Percentiles rank a stretch among this genome's conserved stretches.
Conservation (phyloP, 2,888 invertebrate species). For the Agrilus cyanescens region DNA sequence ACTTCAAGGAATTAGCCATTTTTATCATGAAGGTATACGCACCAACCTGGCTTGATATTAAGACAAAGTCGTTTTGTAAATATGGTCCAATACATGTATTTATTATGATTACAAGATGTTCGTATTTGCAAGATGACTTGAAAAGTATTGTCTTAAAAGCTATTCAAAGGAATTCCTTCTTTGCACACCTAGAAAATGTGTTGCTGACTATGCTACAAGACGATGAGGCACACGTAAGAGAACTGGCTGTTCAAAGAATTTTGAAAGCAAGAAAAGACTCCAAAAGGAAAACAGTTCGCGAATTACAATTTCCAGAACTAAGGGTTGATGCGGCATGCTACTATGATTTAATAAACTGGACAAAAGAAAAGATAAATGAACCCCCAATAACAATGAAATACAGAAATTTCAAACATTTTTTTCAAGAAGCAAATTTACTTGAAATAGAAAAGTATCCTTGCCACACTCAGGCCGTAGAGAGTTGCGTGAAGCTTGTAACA, state of each 20-base stretch:
- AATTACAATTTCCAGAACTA: slow-evolving; percentile 1
- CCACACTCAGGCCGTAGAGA: no score
- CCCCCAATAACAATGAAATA: slow-evolving; percentile 2
- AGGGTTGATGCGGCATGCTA: background rate
- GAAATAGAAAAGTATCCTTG: no score
- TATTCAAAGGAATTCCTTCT: no score
- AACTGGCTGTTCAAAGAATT: slow-evolving; percentile 1
- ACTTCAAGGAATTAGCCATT: no score
- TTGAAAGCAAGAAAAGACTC: background rate
- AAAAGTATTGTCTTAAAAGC: no score
- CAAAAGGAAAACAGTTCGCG: background rate
- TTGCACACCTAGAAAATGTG: no score
- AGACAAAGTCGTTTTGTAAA: background rate
- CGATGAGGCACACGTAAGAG: background rate
- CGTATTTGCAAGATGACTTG: no score
- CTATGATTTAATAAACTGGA: slow-evolving; percentile 1
- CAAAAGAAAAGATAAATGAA: background rate
- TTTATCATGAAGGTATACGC: no score
- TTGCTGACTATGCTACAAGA: no score
- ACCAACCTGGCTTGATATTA: background rate
- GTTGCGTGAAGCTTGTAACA: no score
- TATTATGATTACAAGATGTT: background rate
- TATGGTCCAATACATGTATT: background rate
- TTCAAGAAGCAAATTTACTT: no score
- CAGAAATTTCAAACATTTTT: no score